Conservation (phyloP, 2,113 vertebrate species). For the Halcyon senegalensis region DNA sequence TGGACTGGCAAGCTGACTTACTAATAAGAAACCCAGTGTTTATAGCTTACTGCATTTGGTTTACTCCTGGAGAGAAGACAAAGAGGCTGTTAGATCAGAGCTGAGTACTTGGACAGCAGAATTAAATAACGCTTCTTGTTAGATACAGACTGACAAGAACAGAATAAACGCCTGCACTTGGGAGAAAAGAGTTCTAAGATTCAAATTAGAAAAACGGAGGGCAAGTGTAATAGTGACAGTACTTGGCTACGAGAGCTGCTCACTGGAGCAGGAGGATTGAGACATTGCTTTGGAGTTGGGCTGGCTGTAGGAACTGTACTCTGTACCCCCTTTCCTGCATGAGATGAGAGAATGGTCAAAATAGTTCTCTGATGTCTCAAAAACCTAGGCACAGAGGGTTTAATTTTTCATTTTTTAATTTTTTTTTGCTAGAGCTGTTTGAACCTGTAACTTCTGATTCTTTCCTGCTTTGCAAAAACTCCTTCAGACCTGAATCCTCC, state of each 20-base stretch:
- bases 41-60: background rate
- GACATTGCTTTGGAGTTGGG: background rate
- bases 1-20: background rate
- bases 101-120: background rate
- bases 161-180: background rate
- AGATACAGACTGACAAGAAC: background rate
- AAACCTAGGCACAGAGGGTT: too few species aligned
- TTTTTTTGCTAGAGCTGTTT: background rate
- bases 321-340: background rate
- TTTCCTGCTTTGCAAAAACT: background rate
- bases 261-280: background rate
- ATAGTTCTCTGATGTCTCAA: too few species aligned
- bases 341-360: background rate
- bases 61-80: background rate
- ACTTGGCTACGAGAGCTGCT: background rate
- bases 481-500: background rate
- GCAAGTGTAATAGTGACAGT: background rate
- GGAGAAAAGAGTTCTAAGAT: background rate
- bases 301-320: background rate
- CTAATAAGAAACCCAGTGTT: background rate
- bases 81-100: background rate
- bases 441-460: background rate
- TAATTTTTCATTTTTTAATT: background rate
- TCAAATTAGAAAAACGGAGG: background rate
- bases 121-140: background rate